Percentiles rank a stretch among this genome's conserved stretches.
phyloP scores from a whole-genome alignment of 2,113 vertebrate genomes.

The Monopterus albus region DNA sequence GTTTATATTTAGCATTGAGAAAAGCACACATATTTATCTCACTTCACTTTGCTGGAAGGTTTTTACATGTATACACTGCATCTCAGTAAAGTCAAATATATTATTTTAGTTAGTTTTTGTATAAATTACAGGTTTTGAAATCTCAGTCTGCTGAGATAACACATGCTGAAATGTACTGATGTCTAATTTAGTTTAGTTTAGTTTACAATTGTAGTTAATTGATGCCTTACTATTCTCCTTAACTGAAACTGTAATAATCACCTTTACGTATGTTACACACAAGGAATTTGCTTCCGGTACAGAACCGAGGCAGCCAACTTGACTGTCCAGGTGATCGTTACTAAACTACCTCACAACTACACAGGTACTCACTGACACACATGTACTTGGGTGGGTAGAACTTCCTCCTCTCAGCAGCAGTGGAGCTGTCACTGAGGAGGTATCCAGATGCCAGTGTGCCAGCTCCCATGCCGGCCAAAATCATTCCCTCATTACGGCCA shows the following conservation, averaged over 20 bases:
- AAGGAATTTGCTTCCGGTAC: too few species aligned
- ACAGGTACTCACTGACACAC: neutral
- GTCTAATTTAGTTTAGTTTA: too few species aligned
- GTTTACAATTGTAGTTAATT: too few species aligned
- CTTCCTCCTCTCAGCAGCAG: constrained; percentile 81
- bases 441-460: constrained; percentile 86
- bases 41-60: neutral
- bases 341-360: neutral
- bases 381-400: constrained; percentile 88
- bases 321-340: too few species aligned
- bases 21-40: neutral
- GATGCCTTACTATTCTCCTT: too few species aligned
- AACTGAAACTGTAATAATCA: too few species aligned
- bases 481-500: constrained; percentile 83
- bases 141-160: neutral
- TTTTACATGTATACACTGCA: too few species aligned
- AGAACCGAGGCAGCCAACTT: too few species aligned
- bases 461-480: constrained; percentile 85
- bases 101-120: too few species aligned
- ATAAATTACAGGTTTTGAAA: neutral
- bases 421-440: constrained; percentile 82
- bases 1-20: neutral
- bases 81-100: too few species aligned
- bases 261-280: too few species aligned
- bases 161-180: too few species aligned